Conservation (phyloP, 2,113 vertebrate species). For the Bubo bubo region DNA sequence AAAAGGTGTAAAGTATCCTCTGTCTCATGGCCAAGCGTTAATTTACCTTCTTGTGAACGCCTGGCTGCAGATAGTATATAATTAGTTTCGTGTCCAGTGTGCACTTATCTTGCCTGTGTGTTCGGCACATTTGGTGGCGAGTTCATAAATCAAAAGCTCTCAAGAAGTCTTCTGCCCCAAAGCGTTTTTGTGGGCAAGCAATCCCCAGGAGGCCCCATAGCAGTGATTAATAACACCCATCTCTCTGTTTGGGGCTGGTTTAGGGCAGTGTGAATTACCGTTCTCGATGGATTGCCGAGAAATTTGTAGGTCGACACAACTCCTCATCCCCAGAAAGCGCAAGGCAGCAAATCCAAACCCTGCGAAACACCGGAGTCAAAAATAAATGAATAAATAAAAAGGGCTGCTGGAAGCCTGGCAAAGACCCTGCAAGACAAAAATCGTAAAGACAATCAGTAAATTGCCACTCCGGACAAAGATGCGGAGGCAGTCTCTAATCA, state of each 20-base stretch:
- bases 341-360: neutral
- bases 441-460: neutral
- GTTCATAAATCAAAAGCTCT: conserved; percentile 40
- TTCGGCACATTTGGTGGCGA: neutral
- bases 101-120: neutral
- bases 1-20: neutral
- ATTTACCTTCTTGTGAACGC: neutral
- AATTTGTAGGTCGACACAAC: neutral
- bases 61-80: neutral
- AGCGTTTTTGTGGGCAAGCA: neutral
- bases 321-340: neutral
- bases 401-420: neutral
- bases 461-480: conserved; percentile 38
- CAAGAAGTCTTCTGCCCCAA: neutral
- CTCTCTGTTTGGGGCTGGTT: neutral
- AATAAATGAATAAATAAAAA: neutral
- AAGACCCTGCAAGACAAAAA: neutral
- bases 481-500: conserved; percentile 24
- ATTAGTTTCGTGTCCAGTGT: neutral
- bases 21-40: neutral
- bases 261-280: neutral
- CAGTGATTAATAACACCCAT: conserved; percentile 4
- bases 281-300: accelerated
- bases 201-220: neutral
- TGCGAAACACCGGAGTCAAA: neutral